Conservation (phyloP, 2,888 invertebrate genomes). For the Aleiodes alternator region DNA sequence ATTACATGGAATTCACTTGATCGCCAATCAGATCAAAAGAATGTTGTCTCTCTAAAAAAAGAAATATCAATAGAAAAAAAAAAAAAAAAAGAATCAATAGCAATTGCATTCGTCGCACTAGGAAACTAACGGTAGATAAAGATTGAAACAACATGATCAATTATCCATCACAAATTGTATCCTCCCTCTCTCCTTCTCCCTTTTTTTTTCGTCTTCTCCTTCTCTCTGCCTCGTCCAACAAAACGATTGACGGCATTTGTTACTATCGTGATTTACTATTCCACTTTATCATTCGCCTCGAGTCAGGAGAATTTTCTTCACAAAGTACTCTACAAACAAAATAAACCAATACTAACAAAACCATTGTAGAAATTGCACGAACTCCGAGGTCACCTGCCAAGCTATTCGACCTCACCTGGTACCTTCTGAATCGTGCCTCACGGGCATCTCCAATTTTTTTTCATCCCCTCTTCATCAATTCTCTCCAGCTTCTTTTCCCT, state of each 20-base stretch:
- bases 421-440: conserved; percentile 41
- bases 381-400: conserved; percentile 51
- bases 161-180: conserved; percentile 27
- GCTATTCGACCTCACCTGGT: conserved; percentile 51
- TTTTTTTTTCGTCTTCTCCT: background rate
- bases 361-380: conserved; percentile 47
- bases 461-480: conserved; percentile 39
- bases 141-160: conserved; percentile 27
- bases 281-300: conserved; percentile 31
- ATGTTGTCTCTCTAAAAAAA: background rate
- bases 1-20: conserved; percentile 6
- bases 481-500: conserved; percentile 39
- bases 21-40: background rate
- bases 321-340: conserved; percentile 14
- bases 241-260: conserved; percentile 32
- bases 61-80: background rate
- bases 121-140: conserved; percentile 22
- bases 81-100: background rate
- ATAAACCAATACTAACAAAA: conserved; percentile 41
- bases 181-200: background rate
- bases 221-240: conserved; percentile 8
- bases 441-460: conserved; percentile 30
- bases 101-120: conserved; percentile 12
- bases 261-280: conserved; percentile 38
- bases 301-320: conserved; percentile 24